A percentile compares a stretch with the other conserved stretches of the same genome.
phyloP scores from a whole-genome alignment of 2,888 invertebrate genomes.

The Tryphoninae sp. region DNA sequence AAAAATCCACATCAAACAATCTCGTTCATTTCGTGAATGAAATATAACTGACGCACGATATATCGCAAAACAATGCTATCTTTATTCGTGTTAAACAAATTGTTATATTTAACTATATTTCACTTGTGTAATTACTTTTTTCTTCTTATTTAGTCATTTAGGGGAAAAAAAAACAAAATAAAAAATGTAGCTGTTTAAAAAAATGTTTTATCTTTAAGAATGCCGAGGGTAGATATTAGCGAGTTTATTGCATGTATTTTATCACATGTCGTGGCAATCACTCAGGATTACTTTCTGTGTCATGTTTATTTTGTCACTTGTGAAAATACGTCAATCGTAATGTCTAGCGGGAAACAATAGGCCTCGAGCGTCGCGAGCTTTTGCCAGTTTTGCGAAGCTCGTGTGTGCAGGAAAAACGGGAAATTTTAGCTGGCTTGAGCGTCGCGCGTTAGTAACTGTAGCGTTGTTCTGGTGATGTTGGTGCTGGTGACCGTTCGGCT shows the following conservation, averaged over 20 bases:
- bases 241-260: constrained; percentile 6
- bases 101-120: background rate
- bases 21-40: constrained; percentile 15
- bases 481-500: constrained; percentile 59
- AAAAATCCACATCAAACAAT: constrained; percentile 14
- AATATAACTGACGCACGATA: constrained; percentile 32
- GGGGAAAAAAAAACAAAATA: no score
- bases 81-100: background rate
- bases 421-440: constrained; percentile 53
- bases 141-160: no score
- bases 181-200: no score
- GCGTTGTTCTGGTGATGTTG: constrained; percentile 36
- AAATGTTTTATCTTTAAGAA: constrained; percentile 11
- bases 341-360: constrained; percentile 1
- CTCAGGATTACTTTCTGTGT: constrained; percentile 4
- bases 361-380: constrained; percentile 8
- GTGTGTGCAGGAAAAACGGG: constrained; percentile 18
- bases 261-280: constrained; percentile 16
- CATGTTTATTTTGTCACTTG: background rate
- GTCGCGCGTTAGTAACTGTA: constrained; percentile 61
- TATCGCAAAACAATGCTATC: constrained; percentile 18
- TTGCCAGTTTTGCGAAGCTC: constrained; percentile 19
- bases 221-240: constrained; percentile 1
- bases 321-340: background rate
- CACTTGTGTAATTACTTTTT: constrained; percentile 8